These are phyloP conservation scores for Craseonycteris thonglongyai DNA, from an alignment of 2,113 vertebrate genomes.

Conservation along the genomic window DNA sequence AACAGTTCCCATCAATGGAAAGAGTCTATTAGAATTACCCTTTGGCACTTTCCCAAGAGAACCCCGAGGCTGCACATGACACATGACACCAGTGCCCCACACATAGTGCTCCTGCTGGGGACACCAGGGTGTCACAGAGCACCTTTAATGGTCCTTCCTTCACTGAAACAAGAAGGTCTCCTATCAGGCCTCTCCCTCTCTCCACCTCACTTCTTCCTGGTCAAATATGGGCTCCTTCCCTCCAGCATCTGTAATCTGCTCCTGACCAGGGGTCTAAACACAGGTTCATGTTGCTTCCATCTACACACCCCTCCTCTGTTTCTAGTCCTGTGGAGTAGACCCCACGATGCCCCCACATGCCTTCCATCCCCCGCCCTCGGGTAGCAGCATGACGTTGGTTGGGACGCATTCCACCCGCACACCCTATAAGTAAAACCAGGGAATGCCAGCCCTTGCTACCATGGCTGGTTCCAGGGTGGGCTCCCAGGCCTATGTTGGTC, in stretches of 20 bases:
- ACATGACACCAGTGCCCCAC: rapidly evolving
- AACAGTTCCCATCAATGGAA: background rate
- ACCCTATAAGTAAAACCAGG: background rate
- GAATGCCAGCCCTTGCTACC: background rate
- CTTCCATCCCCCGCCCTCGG: no score
- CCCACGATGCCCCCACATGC: background rate
- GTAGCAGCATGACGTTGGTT: background rate
- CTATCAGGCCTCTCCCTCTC: background rate
- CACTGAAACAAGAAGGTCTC: background rate
- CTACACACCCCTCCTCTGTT: background rate
- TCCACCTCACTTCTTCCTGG: background rate
- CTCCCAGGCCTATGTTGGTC: background rate
- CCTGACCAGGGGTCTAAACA: background rate
- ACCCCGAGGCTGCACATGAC: background rate
- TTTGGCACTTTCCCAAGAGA: background rate
- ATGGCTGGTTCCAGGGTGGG: background rate
- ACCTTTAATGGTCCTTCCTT: background rate
- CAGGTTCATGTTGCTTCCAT: background rate
- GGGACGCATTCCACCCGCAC: background rate
- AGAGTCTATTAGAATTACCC: background rate
- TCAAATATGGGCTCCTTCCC: background rate
- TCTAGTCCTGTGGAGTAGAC: background rate
- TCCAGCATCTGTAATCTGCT: background rate
- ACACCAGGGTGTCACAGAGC: rapidly evolving
- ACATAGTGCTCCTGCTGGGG: rapidly evolving